Evolutionary conservation across 1,140 invertebrate genomes (phyloP).

Genomic region (Drosophila kanapiae): DNA sequence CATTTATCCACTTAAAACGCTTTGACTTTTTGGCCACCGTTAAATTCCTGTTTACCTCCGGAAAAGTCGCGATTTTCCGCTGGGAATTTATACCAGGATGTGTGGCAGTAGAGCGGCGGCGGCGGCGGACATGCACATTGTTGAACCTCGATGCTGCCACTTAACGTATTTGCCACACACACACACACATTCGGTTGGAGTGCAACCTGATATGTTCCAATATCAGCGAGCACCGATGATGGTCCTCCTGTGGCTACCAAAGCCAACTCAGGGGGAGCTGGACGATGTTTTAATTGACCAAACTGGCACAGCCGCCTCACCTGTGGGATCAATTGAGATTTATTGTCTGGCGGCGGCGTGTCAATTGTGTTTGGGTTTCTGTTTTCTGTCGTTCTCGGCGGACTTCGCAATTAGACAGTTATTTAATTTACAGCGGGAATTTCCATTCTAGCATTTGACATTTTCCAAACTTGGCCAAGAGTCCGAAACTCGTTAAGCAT

Average conservation of each 20-base stretch:
- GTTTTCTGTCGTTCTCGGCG: conserved; percentile 8
- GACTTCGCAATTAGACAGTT: conserved; percentile 57
- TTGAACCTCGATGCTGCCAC: conserved; percentile 42
- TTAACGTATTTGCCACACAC: conserved; percentile 44
- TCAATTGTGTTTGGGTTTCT: conserved; percentile 50
- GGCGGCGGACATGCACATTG: conserved; percentile 20
- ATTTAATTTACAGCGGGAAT: conserved; percentile 63
- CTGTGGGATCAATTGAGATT: conserved; percentile 80
- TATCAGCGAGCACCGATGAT: background rate
- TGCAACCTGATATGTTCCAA: background rate
- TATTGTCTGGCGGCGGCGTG: conserved; percentile 63
- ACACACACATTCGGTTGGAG: conserved; percentile 7
- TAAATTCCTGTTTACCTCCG: background rate
- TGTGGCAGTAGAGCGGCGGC: conserved; percentile 10
- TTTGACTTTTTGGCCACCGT: background rate
- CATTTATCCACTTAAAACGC: background rate
- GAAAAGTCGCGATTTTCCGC: conserved; percentile 1
- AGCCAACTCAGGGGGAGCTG: conserved; percentile 14
- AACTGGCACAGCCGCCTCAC: conserved; percentile 36
- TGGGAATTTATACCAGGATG: background rate
- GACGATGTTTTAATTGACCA: conserved; percentile 75
- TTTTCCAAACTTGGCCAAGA: background rate
- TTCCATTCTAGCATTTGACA: conserved; percentile 1
- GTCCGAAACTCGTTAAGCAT: conserved; percentile 24
- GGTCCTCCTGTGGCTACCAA: background rate